Percentiles rank a stretch among this genome's conserved stretches.
These are phyloP conservation scores for Thymelicus sylvestris DNA, from an alignment of 2,888 invertebrate genomes.

Conservation along the genomic window DNA sequence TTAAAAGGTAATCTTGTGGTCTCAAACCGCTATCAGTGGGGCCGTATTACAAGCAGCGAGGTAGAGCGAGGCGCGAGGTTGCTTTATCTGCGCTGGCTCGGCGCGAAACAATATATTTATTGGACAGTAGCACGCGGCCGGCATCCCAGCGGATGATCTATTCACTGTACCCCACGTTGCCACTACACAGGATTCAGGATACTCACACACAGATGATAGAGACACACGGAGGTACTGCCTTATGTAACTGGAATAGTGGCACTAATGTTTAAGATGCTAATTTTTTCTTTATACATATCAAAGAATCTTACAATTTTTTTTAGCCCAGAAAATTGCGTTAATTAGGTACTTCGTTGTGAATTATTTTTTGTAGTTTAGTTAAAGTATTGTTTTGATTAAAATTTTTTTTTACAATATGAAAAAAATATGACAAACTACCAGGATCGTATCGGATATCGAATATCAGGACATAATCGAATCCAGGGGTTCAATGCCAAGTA, in stretches of 20 bases:
- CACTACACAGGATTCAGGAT: conserved; percentile 48
- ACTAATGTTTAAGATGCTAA: not conserved
- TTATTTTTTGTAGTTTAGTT: no score
- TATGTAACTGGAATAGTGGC: not conserved
- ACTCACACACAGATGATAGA: conserved; percentile 40
- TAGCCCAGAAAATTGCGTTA: no score
- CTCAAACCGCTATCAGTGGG: conserved; percentile 50
- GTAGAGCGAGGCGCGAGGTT: conserved; percentile 81
- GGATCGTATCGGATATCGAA: no score
- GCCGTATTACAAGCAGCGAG: conserved; percentile 61
- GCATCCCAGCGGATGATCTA: conserved; percentile 78
- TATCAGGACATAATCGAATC: no score
- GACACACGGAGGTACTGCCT: not conserved
- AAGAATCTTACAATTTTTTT: no score
- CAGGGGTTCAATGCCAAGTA: no score
- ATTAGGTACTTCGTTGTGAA: no score
- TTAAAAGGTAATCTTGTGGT: no score
- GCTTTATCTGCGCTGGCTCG: conserved; percentile 83
- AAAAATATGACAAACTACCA: no score
- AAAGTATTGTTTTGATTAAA: no score
- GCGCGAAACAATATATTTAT: conserved; percentile 85
- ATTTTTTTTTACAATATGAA: no score
- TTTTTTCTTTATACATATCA: not conserved
- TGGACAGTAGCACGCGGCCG: conserved; percentile 75
- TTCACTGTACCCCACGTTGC: conserved; percentile 65